Conservation (phyloP, 2,797 vertebrate species). For the Eurystomus glaucurus region DNA sequence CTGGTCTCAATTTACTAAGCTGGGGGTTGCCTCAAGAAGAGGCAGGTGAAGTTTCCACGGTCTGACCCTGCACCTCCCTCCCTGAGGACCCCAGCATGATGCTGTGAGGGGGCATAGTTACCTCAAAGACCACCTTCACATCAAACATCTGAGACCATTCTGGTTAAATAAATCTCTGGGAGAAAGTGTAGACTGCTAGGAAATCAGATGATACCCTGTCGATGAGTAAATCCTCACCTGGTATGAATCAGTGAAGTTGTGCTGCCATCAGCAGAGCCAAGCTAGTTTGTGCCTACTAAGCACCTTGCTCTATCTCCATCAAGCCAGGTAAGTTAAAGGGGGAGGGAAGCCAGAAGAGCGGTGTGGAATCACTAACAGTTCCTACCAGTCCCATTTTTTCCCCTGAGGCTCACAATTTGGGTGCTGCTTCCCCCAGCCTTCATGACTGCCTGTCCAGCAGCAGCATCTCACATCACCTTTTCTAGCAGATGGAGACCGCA, state of each 20-base stretch:
- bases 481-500: background rate
- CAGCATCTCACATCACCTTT: background rate
- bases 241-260: background rate
- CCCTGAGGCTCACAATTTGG: background rate
- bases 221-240: background rate
- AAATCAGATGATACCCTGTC: accelerated
- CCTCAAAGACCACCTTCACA: accelerated
- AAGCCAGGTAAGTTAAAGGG: background rate
- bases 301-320: background rate
- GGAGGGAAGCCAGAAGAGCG: background rate
- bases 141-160: background rate
- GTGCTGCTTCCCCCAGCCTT: background rate
- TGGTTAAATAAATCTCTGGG: background rate
- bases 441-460: background rate
- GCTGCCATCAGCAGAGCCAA: background rate
- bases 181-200: background rate
- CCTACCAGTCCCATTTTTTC: background rate
- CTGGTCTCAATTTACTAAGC: background rate
- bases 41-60: accelerated
- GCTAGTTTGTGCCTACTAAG: background rate
- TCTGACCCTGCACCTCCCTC: background rate
- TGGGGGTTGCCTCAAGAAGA: background rate
- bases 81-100: background rate
- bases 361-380: background rate
- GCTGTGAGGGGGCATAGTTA: background rate